Percentiles rank a stretch among this genome's conserved stretches.
These are phyloP conservation scores for Ommatoiulus sabulosus DNA, from an alignment of 2,888 invertebrate species.

Conservation along the genomic window DNA sequence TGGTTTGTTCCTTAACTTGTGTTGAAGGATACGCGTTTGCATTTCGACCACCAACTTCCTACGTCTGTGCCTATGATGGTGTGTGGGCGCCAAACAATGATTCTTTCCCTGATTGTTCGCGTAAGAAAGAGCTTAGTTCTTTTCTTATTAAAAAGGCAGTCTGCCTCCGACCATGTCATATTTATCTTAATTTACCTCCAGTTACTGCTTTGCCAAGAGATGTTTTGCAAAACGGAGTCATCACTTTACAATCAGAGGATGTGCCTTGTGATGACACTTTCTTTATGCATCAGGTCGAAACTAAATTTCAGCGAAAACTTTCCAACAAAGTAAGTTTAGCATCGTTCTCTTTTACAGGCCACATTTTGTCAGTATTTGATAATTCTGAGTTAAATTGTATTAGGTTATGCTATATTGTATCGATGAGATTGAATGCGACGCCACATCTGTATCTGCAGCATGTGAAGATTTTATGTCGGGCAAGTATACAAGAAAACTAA, in stretches of 20 bases:
- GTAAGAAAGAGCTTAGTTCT: slow-evolving; percentile 64
- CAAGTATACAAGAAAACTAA: background rate
- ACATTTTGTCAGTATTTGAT: background rate
- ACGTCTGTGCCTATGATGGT: slow-evolving; percentile 69
- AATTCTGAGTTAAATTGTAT: background rate
- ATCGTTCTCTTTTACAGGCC: no score
- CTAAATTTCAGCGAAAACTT: slow-evolving; percentile 63
- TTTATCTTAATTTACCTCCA: slow-evolving; percentile 62
- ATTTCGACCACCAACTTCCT: slow-evolving; percentile 67
- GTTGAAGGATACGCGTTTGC: slow-evolving; percentile 75
- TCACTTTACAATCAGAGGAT: slow-evolving; percentile 67
- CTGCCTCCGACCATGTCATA: background rate
- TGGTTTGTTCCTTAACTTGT: slow-evolving; percentile 73
- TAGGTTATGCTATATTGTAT: slow-evolving; percentile 54
- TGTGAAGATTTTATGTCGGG: slow-evolving; percentile 50
- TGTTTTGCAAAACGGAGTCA: slow-evolving; percentile 70
- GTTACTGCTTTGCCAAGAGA: slow-evolving; percentile 71
- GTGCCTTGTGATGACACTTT: slow-evolving; percentile 69
- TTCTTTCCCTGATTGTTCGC: slow-evolving; percentile 73
- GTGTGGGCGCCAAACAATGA: slow-evolving; percentile 67
- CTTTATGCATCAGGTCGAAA: slow-evolving; percentile 65
- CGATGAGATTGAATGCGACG: slow-evolving; percentile 55
- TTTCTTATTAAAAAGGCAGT: background rate
- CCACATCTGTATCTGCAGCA: slow-evolving; percentile 44
- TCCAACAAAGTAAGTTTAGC: slow-evolving; percentile 64